Base-by-base conservation (phyloP, 2,113 vertebrate species). In the Limanda limanda region DNA sequence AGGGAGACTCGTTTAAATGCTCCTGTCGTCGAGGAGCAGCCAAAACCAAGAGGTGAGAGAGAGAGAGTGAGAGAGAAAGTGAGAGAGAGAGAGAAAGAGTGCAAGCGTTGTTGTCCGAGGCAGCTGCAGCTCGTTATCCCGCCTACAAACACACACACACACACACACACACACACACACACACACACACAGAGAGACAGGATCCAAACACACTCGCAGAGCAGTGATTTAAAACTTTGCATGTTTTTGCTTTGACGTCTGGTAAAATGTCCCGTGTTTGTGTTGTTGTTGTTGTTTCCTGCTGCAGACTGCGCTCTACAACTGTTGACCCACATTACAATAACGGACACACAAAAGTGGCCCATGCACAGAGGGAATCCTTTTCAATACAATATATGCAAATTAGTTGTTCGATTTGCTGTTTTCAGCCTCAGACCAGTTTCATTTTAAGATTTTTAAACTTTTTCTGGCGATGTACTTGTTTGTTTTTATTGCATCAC, bases 61-160 rank as follows among this genome's bases (percentile, higher is more conserved):
- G 31, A 31, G 31, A 31, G 31, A 27, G 25, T 3, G 25, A 31
- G 27, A 31, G 4, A 27, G 27, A 27, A 4, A 27, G 27, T 1
- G 27, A 5, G 27, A 27, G 27, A 5, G 27, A 27, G 4, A 31
- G 27, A 31, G 27, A 31, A 31, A 31, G 31, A 31, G 31, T 31
- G 31, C 31, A 31, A 31, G 31, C 31, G 5, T 31, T 31, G 76
- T 31, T 74, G n/a, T 66, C 18, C 9, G 61, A 12, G 12, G 82
- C 91, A 82, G 92, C 91, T 86, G 89, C 88, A 60, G 74, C 42
- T 10, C 17, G 57, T 87, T 81, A 78, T 88, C 84, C 85, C 86
- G 89, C 87, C 78, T 68, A 54, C n/a, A 4, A 2, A 1, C n/a
- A 4, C n/a, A 10, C 11, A 37, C 11, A n/a, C n/a, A n/a, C n/a